phyloP scores from a whole-genome alignment of 2,797 vertebrate species.

The Cygnus olor region DNA sequence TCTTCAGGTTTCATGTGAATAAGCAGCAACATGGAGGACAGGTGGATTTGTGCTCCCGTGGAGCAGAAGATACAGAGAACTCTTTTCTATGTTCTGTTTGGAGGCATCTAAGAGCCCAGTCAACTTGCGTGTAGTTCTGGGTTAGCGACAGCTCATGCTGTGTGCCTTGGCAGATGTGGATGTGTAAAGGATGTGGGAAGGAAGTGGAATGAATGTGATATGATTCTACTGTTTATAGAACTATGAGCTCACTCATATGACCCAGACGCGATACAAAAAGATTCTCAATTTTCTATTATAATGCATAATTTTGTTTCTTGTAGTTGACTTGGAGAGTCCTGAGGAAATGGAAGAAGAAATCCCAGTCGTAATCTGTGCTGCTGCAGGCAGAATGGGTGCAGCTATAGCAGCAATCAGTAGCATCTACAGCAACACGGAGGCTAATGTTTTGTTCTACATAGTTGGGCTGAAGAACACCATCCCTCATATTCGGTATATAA shows the following conservation, averaged over 20 bases:
- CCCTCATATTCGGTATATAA: constrained; percentile 81
- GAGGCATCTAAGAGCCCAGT: neutral
- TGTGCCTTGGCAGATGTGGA: neutral
- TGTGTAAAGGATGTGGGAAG: neutral
- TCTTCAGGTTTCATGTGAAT: neutral
- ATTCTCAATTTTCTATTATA: neutral
- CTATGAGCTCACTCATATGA: neutral
- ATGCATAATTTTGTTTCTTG: neutral
- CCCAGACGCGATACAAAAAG: neutral
- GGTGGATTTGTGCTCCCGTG: neutral
- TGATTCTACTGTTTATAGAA: neutral
- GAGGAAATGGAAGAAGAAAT: constrained; percentile 81
- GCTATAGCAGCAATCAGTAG: constrained; percentile 93
- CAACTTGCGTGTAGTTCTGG: neutral
- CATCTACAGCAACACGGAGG: constrained; percentile 89
- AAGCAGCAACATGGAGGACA: neutral
- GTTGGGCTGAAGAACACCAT: constrained; percentile 89
- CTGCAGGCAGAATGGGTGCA: constrained; percentile 88
- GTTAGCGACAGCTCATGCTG: neutral
- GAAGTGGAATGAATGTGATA: neutral
- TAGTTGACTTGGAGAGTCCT: constrained; percentile 66
- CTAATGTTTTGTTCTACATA: constrained; percentile 90
- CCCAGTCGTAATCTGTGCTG: constrained; percentile 90
- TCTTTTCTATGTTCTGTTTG: neutral
- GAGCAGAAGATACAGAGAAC: neutral